Evolutionary conservation across 2,888 invertebrate genomes (phyloP).

Genomic region (Nemotelus pantherinus): DNA sequence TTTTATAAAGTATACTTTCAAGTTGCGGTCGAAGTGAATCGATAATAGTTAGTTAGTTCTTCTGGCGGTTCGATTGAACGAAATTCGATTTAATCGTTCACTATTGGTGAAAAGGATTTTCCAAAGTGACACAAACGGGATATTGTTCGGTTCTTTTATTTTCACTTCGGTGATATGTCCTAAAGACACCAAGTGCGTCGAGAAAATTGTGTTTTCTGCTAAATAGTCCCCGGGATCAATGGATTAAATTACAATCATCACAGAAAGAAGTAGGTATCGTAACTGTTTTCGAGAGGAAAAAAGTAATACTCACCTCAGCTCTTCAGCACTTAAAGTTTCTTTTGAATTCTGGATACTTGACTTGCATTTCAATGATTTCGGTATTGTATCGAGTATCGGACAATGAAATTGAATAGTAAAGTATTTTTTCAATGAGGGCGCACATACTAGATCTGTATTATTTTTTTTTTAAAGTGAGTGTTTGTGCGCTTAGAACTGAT

Average conservation of each 20-base stretch:
- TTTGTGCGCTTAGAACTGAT: no score
- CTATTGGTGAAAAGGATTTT: no score
- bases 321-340: slow-evolving; percentile 15
- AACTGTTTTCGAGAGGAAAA: slow-evolving; percentile 41
- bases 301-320: slow-evolving; percentile 14
- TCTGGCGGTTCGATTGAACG: neutral
- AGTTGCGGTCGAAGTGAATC: neutral
- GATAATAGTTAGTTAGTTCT: slow-evolving; percentile 10
- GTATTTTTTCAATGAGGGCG: no score
- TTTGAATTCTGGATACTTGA: slow-evolving; percentile 13
- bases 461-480: no score
- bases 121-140: no score
- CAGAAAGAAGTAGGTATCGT: slow-evolving; percentile 46
- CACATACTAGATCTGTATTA: no score
- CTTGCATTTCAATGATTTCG: slow-evolving; percentile 37
- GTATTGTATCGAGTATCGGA: neutral
- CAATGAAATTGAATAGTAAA: neutral
- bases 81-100: neutral
- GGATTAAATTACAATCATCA: slow-evolving; percentile 44
- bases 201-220: no score
- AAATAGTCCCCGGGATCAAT: slow-evolving; percentile 23
- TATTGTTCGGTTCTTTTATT: no score
- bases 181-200: no score
- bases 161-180: no score
- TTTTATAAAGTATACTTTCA: slow-evolving; percentile 16